Conservation (phyloP, 2,113 vertebrate genomes). For the Hemicordylus capensis region DNA sequence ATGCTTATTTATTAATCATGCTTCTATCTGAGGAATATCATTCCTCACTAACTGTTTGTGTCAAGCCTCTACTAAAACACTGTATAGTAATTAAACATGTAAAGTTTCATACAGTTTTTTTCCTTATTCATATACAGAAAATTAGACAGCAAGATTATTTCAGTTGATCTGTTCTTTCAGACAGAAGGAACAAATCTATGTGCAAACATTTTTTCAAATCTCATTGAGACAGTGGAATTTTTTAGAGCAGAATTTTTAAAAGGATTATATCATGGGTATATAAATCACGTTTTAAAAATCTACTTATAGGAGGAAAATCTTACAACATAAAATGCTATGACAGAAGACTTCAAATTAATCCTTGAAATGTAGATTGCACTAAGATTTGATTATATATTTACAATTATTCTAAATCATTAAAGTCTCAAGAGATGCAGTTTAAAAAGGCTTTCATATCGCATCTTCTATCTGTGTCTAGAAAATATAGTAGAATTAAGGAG, state of each 20-base stretch:
- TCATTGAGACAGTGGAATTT: neutral
- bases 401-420: constrained; percentile 14
- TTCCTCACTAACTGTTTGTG: constrained; percentile 39
- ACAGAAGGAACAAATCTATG: neutral
- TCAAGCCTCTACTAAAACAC: constrained; percentile 11
- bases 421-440: constrained; percentile 7
- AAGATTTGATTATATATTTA: neutral
- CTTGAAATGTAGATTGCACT: neutral
- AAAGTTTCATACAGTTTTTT: neutral
- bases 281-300: constrained; percentile 23
- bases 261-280: constrained; percentile 19
- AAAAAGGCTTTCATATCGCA: constrained; percentile 10
- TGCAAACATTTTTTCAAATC: constrained; percentile 1
- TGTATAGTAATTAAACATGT: constrained; percentile 19
- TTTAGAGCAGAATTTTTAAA: constrained; percentile 5
- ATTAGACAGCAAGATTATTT: neutral
- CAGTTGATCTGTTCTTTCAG: neutral
- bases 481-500: neutral
- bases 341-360: constrained; percentile 8
- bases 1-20: constrained; percentile 50
- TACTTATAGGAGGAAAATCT: neutral
- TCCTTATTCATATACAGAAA: neutral
- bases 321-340: constrained; percentile 1
- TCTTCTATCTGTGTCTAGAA: neutral
- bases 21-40: constrained; percentile 23